Evolutionary conservation across 2,888 invertebrate genomes (phyloP), one percentile per base, ranked within the genome.

Genomic region (Sicus ferrugineus): DNA sequence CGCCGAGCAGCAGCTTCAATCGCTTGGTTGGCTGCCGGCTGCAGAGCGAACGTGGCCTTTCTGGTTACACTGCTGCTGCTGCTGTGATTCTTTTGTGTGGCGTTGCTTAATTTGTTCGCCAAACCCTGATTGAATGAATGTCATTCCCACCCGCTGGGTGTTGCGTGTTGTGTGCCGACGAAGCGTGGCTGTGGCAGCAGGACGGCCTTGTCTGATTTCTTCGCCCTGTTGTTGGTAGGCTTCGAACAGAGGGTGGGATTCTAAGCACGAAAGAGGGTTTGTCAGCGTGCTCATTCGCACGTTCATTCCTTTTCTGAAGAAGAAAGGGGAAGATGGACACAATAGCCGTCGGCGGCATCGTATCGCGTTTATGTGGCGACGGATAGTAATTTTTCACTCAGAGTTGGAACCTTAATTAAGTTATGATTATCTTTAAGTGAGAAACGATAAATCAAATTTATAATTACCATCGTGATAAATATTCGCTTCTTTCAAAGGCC

Each of bases 91-190:
- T 38, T 38, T 38, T 42, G 16, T 34, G 38, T 38, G 34, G 23
- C 46, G 26, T 21, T 42, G 50, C 21, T 11, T 46, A 46, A 48
- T 67, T 52, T 61, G 62, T 67, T 62, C 67, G 71, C 69, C 71
- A 69, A 69, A 67, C 70, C 68, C 70, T 67, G 65, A 70, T 67
- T 71, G 71, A 14, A 19, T 71, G 71, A 71, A 71, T 69, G 69
- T 68, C 66, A 69, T 71, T 69, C 69, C 68, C 69, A 69, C 71
- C 69, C 71, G 69, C 67, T 63, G 56, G 21, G 23, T 7, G 26
- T 30, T 14, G n/a, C 16, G 48, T 21, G 50, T 62, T 26, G 34
- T 42, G 14, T 59, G 9, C 21, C 34, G 21, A 67, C 28, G 23
- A 38, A 5, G 1, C 26, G 34, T 52, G 30, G 23, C 21, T 66